Evolutionary conservation across 1,140 invertebrate species (phyloP).

Genomic region (Cryptotermes secundus): DNA sequence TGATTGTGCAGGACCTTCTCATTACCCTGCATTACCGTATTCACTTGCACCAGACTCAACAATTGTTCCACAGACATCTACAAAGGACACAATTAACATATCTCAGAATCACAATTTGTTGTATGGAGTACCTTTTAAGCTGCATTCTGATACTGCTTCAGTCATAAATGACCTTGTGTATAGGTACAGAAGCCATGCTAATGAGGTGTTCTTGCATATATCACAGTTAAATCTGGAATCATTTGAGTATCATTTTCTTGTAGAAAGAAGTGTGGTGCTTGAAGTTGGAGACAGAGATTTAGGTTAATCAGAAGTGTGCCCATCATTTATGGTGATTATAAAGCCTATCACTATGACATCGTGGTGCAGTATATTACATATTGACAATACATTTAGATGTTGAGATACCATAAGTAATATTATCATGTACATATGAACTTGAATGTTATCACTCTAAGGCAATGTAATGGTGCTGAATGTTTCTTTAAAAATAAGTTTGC

Average conservation of each 20-base stretch:
- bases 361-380: too few species aligned
- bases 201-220: conserved; percentile 47
- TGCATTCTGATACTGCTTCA: conserved; percentile 43
- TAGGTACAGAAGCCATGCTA: conserved; percentile 44
- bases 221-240: conserved; percentile 41
- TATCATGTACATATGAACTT: too few species aligned
- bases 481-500: too few species aligned
- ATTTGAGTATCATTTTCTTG: conserved; percentile 45
- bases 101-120: conserved; percentile 38
- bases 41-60: neutral
- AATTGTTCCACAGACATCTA: neutral
- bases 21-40: conserved; percentile 17
- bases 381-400: too few species aligned
- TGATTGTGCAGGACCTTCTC: neutral
- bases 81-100: too few species aligned
- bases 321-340: too few species aligned
- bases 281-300: conserved; percentile 45
- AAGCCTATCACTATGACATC: too few species aligned
- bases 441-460: too few species aligned
- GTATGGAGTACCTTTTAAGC: conserved; percentile 48
- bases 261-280: conserved; percentile 48
- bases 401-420: too few species aligned
- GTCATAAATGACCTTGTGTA: conserved; percentile 43
- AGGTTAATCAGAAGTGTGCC: neutral
- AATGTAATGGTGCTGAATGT: too few species aligned